Evolutionary conservation across 2,797 vertebrate species (phyloP).

Genomic region (Acanthiza pusilla): DNA sequence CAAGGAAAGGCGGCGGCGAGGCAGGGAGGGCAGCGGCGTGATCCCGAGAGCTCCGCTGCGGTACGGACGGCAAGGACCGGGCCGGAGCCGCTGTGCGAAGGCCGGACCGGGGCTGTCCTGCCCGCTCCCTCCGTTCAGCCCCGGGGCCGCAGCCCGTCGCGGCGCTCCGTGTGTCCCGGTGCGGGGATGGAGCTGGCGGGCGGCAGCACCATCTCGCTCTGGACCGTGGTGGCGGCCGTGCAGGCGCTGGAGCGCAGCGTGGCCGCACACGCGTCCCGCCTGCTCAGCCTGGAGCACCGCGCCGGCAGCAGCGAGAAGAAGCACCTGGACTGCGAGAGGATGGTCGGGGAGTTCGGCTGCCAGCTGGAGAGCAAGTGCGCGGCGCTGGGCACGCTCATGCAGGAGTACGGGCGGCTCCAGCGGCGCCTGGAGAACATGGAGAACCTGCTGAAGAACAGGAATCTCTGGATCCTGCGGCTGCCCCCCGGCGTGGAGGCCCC

Average conservation of each 20-base stretch:
- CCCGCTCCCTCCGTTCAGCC: neutral
- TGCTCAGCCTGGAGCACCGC: conserved; percentile 65
- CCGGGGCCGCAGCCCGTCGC: neutral
- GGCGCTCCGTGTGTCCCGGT: neutral
- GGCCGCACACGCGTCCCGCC: conserved; percentile 61
- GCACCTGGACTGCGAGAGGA: conserved; percentile 60
- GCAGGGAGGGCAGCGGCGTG: neutral
- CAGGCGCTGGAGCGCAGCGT: conserved; percentile 72
- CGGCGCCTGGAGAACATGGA: conserved; percentile 72
- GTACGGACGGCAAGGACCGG: neutral
- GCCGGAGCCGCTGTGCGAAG: neutral
- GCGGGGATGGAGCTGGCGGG: neutral
- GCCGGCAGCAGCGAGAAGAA: conserved; percentile 62
- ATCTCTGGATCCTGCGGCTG: conserved; percentile 71
- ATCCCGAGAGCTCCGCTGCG: neutral
- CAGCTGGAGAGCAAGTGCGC: conserved; percentile 72
- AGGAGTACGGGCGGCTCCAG: conserved; percentile 73
- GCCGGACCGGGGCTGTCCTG: neutral
- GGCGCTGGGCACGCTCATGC: conserved; percentile 65
- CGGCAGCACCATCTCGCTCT: conserved; percentile 58
- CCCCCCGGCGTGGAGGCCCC: conserved; percentile 41
- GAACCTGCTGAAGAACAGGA: conserved; percentile 72
- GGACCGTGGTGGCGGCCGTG: conserved; percentile 70
- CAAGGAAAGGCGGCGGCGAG: neutral
- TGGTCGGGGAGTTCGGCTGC: conserved; percentile 58